A percentile compares a stretch with the other conserved stretches of the same genome.
Evolutionary conservation across 2,797 vertebrate species (phyloP).

Genomic region (Alosa sapidissima): DNA sequence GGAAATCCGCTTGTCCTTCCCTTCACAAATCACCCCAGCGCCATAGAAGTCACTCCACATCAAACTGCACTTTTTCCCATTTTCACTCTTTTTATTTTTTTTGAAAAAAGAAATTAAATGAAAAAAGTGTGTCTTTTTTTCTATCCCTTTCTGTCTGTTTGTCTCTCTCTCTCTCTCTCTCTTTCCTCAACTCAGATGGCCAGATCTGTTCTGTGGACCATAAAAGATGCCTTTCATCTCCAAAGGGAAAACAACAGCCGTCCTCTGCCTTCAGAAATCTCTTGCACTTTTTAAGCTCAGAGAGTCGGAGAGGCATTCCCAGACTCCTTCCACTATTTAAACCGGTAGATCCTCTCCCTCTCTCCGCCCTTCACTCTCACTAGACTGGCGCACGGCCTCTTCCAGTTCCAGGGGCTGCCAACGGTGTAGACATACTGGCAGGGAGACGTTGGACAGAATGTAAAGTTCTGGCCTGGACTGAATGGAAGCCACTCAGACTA

Average conservation of each 20-base stretch:
- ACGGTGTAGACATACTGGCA: slow-evolving; percentile 27
- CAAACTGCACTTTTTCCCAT: neutral
- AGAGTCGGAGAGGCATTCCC: neutral
- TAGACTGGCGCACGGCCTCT: slow-evolving; percentile 4
- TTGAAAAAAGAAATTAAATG: neutral
- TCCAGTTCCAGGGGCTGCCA: slow-evolving; percentile 30
- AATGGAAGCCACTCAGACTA: slow-evolving; percentile 31
- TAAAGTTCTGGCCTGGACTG: slow-evolving; percentile 16
- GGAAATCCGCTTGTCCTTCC: slow-evolving; percentile 14
- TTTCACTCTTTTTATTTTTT: neutral
- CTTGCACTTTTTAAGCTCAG: neutral
- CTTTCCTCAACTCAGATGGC: slow-evolving; percentile 1
- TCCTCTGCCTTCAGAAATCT: slow-evolving; percentile 18
- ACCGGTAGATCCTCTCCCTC: neutral
- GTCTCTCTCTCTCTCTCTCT: neutral
- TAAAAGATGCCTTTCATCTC: slow-evolving; percentile 20
- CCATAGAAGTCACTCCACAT: neutral
- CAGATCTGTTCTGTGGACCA: slow-evolving; percentile 17
- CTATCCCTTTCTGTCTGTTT: neutral
- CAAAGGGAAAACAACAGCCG: slow-evolving; percentile 4
- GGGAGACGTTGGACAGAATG: slow-evolving; percentile 30
- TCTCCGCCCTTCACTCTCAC: slow-evolving; percentile 30
- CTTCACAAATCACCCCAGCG: neutral
- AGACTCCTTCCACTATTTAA: slow-evolving; percentile 12
- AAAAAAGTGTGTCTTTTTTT: neutral